Base-by-base conservation (phyloP, 1,140 invertebrate species). In the Agrilus planipennis region DNA sequence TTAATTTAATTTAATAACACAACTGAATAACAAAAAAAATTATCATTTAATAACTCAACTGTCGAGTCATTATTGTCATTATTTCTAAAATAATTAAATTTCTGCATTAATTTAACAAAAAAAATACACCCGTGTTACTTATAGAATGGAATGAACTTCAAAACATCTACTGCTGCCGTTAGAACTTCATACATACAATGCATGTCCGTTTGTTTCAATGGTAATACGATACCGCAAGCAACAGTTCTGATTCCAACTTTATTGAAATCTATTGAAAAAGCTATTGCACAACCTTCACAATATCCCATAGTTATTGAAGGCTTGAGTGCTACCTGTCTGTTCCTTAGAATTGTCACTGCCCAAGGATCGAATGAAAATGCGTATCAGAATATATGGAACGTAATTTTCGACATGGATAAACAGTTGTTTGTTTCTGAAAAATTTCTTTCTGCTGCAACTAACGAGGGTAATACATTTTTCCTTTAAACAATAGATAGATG, bases 391-490 rank as follows among this genome's bases (percentile, higher is more conserved):
- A 64, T 88, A 41, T 89, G 84, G 83, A 73, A 66, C 34, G 65
- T 77, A 10, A 63, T 87, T 7, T 53, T 76, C 16, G 80, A 84
- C 59, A 62, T 77, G 46, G 77, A 85, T 15, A 89, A 88, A 53
- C 80, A 84, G 49, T 65, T 81, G 32, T 86, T 89, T 57, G 73
- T 88, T 27, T 77, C 80, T 31, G 89, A 93, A 46, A 86, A 89
- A 50, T 83, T 86, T 58, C 44, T 62, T 16, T 41, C 51, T 12
- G 61, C 90, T 19, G 54, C 71, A 9, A 59, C 70, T n/a, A 75
- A 83, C 47, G 82, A 89, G 38, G 66, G 73, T 74, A n/a, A n/a
- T n/a, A n/a, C n/a, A n/a, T n/a, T n/a, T n/a, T n/a, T n/a, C n/a
- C n/a, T n/a, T n/a, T n/a, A n/a, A n/a, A n/a, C n/a, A n/a, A n/a